A percentile compares a stretch with the other conserved stretches of the same genome.
phyloP scores from a whole-genome alignment of 35 echinoderm and acorn worm genomes.

The Chiridota heheva region DNA sequence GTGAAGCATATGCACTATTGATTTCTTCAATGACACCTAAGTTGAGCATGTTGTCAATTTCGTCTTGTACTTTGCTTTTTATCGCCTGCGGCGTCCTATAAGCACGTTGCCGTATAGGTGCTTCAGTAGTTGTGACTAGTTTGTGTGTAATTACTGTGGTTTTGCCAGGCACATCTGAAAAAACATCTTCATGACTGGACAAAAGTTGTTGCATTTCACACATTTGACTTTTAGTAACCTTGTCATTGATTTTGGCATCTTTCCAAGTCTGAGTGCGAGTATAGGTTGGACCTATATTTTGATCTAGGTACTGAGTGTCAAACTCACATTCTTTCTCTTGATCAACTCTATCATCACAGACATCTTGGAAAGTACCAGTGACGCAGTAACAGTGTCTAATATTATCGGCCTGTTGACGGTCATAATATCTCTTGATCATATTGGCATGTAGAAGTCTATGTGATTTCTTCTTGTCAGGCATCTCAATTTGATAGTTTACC shows the following conservation, averaged over 20 bases:
- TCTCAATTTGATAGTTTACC: constrained; percentile 22
- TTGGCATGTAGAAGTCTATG: background rate
- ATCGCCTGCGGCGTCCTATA: constrained; percentile 10
- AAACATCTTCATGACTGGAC: background rate
- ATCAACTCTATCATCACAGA: no score
- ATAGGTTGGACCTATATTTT: background rate
- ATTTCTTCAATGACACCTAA: background rate
- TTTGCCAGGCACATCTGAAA: constrained; percentile 13
- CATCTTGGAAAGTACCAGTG: no score
- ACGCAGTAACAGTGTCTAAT: no score
- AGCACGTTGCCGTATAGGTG: background rate
- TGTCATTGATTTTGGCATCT: background rate
- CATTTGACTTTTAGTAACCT: background rate
- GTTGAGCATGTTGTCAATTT: constrained; percentile 1
- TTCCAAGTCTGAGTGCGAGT: background rate
- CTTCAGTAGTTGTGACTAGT: background rate
- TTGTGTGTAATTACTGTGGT: background rate
- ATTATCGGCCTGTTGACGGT: no score
- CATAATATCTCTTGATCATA: constrained; percentile 19
- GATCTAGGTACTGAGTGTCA: background rate
- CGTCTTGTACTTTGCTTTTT: background rate
- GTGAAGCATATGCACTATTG: constrained; percentile 18
- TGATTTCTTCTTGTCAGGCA: background rate
- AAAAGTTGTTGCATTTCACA: background rate
- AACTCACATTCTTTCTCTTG: no score